Percentiles rank a stretch among this genome's conserved stretches.
These are phyloP conservation scores for Lepus timidus DNA, from an alignment of 2,113 vertebrate genomes.

Conservation along the genomic window DNA sequence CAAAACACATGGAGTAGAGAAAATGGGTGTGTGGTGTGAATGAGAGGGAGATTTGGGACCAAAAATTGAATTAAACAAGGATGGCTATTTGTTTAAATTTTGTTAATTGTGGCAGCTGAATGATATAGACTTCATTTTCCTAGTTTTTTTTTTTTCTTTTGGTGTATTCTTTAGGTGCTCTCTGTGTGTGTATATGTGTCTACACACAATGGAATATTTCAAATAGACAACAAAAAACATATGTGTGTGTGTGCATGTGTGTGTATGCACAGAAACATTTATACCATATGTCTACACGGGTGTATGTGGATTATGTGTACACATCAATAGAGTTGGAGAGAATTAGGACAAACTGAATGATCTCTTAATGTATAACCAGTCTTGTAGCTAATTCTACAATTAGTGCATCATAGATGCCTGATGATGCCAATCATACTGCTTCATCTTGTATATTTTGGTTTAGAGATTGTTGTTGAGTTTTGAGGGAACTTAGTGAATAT, in stretches of 20 bases:
- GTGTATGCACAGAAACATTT: neutral
- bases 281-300: no score
- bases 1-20: neutral
- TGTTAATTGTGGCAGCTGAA: neutral
- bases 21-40: accelerated
- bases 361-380: neutral
- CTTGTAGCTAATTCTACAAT: neutral
- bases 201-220: no score
- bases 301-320: neutral
- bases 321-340: neutral
- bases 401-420: neutral
- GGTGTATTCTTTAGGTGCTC: neutral
- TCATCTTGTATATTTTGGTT: neutral
- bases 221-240: no score
- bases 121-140: neutral
- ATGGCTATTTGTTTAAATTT: neutral
- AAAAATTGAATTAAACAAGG: neutral
- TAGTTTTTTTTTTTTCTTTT: neutral
- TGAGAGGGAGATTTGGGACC: neutral
- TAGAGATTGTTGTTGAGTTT: neutral
- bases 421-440: neutral
- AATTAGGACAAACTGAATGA: neutral
- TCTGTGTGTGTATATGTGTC: neutral
- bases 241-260: neutral
- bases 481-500: neutral